Evolutionary conservation across 2,888 invertebrate genomes (phyloP).

Genomic region (Halocaridina rubra): DNA sequence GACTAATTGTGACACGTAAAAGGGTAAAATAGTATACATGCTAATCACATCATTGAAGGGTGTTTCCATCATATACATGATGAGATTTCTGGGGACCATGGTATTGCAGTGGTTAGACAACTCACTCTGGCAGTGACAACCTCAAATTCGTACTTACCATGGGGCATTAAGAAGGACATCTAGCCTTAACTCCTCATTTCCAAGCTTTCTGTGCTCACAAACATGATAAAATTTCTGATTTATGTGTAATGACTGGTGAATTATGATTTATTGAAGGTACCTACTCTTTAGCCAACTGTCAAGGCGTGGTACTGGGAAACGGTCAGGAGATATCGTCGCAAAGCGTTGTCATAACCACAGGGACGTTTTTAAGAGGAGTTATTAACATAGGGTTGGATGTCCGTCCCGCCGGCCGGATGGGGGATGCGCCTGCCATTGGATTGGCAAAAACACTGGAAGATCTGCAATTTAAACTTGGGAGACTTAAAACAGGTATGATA

Average conservation of each 20-base stretch:
- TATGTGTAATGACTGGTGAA: background rate
- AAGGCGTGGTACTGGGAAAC: slow-evolving; percentile 70
- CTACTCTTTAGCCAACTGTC: background rate
- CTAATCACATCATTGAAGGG: too few species aligned
- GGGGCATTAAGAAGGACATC: too few species aligned
- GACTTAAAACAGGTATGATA: slow-evolving; percentile 81
- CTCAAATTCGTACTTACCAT: too few species aligned
- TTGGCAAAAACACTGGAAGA: slow-evolving; percentile 79
- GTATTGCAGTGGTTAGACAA: too few species aligned
- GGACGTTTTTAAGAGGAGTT: slow-evolving; percentile 86
- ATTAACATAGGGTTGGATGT: slow-evolving; percentile 84
- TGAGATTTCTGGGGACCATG: background rate
- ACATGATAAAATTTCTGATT: background rate
- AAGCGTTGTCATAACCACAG: slow-evolving; percentile 79
- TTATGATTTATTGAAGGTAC: background rate
- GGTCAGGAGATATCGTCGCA: slow-evolving; percentile 74
- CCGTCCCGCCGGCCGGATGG: slow-evolving; percentile 83
- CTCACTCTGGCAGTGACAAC: too few species aligned
- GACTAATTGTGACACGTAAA: too few species aligned
- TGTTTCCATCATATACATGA: background rate
- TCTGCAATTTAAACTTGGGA: slow-evolving; percentile 79
- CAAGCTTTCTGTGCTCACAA: background rate
- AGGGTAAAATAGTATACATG: too few species aligned
- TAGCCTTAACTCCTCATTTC: background rate
- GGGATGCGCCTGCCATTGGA: slow-evolving; percentile 81